Evolutionary conservation across 2,888 invertebrate species (phyloP).

Genomic region (Lasioglossum marginatum): DNA sequence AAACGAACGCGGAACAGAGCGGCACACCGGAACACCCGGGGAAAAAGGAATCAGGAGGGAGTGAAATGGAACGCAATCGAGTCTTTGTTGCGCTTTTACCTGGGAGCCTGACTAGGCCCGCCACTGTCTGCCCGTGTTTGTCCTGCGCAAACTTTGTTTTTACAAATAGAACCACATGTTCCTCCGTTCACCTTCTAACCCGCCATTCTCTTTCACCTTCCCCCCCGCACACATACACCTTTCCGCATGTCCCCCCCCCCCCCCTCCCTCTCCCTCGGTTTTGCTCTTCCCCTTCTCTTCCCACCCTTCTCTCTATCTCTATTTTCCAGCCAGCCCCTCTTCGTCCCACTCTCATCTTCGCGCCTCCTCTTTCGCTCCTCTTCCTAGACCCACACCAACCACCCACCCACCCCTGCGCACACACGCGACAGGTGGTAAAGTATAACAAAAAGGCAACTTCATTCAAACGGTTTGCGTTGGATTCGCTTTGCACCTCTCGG

Average conservation of each 20-base stretch:
- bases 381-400: slow-evolving; percentile 63
- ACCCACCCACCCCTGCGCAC: slow-evolving; percentile 62
- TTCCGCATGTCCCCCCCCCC: slow-evolving; percentile 37
- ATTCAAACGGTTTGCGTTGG: slow-evolving; percentile 70
- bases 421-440: slow-evolving; percentile 79
- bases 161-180: slow-evolving; percentile 82
- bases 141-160: slow-evolving; percentile 83
- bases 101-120: slow-evolving; percentile 75
- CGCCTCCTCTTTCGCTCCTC: slow-evolving; percentile 52
- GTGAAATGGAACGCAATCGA: slow-evolving; percentile 71
- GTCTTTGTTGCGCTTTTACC: slow-evolving; percentile 82
- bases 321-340: slow-evolving; percentile 12
- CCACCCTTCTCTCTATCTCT: slow-evolving; percentile 30
- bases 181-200: slow-evolving; percentile 69
- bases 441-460: slow-evolving; percentile 71
- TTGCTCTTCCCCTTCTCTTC: slow-evolving; percentile 34
- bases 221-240: slow-evolving; percentile 36
- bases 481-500: slow-evolving; percentile 63
- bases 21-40: slow-evolving; percentile 28
- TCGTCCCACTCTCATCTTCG: slow-evolving; percentile 48
- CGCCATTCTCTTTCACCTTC: slow-evolving; percentile 59
- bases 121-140: slow-evolving; percentile 80
- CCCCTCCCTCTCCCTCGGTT: neutral
- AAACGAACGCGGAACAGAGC: slow-evolving; percentile 1
- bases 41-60: slow-evolving; percentile 66